Conservation (phyloP, 2,113 vertebrate genomes). For the Stercorarius parasiticus region DNA sequence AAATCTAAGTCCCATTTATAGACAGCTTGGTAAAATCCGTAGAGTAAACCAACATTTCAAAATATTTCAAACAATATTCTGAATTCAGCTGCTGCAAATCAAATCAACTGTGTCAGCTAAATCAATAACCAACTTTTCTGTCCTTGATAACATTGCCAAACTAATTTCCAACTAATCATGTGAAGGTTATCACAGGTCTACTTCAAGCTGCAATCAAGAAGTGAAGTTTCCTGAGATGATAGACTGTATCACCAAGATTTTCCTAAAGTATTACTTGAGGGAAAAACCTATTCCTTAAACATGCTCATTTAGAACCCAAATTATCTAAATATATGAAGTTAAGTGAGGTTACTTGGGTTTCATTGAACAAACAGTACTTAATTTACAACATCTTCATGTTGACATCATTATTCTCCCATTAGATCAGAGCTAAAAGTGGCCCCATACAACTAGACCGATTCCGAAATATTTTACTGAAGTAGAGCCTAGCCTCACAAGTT, state of each 20-base stretch:
- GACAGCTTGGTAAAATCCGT: not conserved
- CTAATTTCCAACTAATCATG: not conserved
- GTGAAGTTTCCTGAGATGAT: not conserved
- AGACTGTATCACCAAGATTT: not conserved
- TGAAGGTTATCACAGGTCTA: not conserved
- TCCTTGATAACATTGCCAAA: not conserved
- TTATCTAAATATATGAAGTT: not conserved
- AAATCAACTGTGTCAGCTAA: not conserved
- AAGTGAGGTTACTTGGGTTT: not conserved
- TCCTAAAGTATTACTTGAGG: not conserved
- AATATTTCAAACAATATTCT: not conserved
- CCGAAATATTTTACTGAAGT: not conserved
- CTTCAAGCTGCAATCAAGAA: not conserved
- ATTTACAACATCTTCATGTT: not conserved
- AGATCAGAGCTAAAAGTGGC: not conserved
- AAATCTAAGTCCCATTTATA: not conserved
- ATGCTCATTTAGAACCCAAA: not conserved
- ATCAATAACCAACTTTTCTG: not conserved
- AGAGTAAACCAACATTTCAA: not conserved
- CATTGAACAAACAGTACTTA: accelerated
- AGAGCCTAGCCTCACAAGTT: not conserved
- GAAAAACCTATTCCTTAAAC: not conserved
- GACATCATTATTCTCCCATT: not conserved
- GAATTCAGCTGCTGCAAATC: not conserved
- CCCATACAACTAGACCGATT: not conserved